Evolutionary conservation across 2,888 invertebrate species (phyloP).

Genomic region (Chrysolina americana): DNA sequence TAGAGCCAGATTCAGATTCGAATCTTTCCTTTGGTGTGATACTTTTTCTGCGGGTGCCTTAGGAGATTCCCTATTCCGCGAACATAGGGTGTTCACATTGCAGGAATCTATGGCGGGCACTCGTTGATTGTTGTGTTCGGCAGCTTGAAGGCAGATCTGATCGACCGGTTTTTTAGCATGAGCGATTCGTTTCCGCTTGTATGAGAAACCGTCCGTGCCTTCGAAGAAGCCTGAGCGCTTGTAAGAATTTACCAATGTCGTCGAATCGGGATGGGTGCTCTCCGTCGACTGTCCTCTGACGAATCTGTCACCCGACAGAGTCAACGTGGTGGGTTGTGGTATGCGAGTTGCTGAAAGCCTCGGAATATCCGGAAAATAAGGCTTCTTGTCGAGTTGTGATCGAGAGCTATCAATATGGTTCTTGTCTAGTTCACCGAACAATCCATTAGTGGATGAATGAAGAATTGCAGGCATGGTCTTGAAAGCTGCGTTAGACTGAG

Average conservation of each 20-base stretch:
- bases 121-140: slow-evolving; percentile 65
- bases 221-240: slow-evolving; percentile 75
- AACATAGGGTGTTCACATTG: slow-evolving; percentile 70
- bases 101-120: slow-evolving; percentile 68
- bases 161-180: slow-evolving; percentile 73
- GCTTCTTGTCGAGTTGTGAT: slow-evolving; percentile 69
- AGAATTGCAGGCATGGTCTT: slow-evolving; percentile 58
- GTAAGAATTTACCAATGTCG: slow-evolving; percentile 75
- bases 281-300: slow-evolving; percentile 86
- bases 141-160: slow-evolving; percentile 66
- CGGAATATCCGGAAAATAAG: slow-evolving; percentile 77
- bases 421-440: slow-evolving; percentile 65
- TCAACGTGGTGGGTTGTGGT: slow-evolving; percentile 92
- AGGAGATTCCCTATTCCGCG: slow-evolving; percentile 59
- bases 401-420: slow-evolving; percentile 69
- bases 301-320: slow-evolving; percentile 88
- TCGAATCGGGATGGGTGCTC: slow-evolving; percentile 81
- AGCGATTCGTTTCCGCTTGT: slow-evolving; percentile 85
- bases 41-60: too few species aligned
- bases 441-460: slow-evolving; percentile 61
- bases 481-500: slow-evolving; percentile 58
- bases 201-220: slow-evolving; percentile 69
- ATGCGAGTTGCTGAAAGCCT: slow-evolving; percentile 76
- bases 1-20: slow-evolving; percentile 50
- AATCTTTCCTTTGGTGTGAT: background rate